Evolutionary conservation across 2,113 vertebrate species (phyloP).

Genomic region (Pipa parva): DNA sequence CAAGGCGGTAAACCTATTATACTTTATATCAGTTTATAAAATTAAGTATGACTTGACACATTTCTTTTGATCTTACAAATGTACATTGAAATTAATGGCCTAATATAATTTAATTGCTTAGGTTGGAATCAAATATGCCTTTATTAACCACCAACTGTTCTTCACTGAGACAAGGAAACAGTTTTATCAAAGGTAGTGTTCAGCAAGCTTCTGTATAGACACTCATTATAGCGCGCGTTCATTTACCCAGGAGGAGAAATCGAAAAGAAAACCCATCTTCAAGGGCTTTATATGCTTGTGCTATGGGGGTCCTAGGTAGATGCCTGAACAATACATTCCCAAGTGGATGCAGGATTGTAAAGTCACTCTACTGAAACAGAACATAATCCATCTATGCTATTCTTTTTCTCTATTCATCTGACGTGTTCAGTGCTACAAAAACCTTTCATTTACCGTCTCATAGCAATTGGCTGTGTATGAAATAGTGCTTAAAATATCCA

Average conservation of each 20-base stretch:
- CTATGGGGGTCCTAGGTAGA: conserved; percentile 9
- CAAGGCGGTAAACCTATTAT: too few species aligned
- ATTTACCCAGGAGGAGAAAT: conserved; percentile 18
- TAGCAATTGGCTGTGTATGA: not conserved
- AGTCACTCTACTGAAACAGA: not conserved
- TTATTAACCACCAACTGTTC: not conserved
- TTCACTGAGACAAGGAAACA: not conserved
- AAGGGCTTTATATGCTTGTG: conserved; percentile 7
- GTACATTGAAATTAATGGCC: not conserved
- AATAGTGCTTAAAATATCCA: not conserved
- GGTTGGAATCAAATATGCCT: conserved; percentile 1
- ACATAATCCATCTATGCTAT: conserved; percentile 10
- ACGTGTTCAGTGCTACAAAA: not conserved
- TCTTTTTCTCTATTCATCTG: conserved; percentile 15
- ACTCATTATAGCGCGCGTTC: conserved; percentile 1
- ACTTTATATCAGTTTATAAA: too few species aligned
- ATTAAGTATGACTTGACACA: too few species aligned
- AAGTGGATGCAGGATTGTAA: not conserved
- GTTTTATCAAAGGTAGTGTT: conserved; percentile 1
- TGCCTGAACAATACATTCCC: conserved; percentile 9
- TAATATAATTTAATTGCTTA: not conserved
- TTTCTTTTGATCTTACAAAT: not conserved
- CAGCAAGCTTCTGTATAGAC: not conserved
- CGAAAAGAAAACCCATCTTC: conserved; percentile 3
- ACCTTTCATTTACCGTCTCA: conserved; percentile 14